Percentiles rank a stretch among this genome's conserved stretches.
phyloP scores from a whole-genome alignment of 2,113 vertebrate genomes.

The Myanophis thanlyinensis region DNA sequence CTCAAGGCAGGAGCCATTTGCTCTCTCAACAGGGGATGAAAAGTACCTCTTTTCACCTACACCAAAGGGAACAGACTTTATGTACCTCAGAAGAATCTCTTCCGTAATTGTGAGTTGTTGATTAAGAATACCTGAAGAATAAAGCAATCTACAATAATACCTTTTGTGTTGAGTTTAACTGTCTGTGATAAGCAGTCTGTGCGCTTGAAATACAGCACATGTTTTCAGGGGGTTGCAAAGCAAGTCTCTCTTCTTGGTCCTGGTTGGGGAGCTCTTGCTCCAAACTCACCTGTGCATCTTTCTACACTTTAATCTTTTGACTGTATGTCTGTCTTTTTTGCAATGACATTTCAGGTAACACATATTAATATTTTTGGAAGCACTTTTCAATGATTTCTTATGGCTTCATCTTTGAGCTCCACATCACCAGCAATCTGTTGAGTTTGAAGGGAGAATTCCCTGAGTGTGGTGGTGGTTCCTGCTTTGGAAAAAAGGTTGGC shows the following conservation, averaged over 20 bases:
- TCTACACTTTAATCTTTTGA: background rate
- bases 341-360: background rate
- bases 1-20: too few relatives aligned
- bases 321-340: background rate
- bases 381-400: background rate
- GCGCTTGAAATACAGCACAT: too few relatives aligned
- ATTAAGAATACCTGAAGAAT: too few relatives aligned
- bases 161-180: too few relatives aligned
- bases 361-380: background rate
- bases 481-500: background rate
- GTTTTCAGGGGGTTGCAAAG: background rate
- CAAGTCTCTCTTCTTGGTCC: background rate
- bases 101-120: too few relatives aligned
- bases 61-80: too few relatives aligned
- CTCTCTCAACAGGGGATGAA: too few relatives aligned
- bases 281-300: background rate
- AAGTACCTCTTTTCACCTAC: too few relatives aligned
- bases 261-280: background rate
- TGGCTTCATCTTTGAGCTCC: background rate
- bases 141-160: too few relatives aligned
- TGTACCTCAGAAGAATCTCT: too few relatives aligned
- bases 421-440: background rate
- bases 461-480: background rate
- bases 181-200: too few relatives aligned
- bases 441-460: background rate